These are phyloP conservation scores for Acanthosepion esculentum DNA, from an alignment of 2,888 invertebrate genomes.

Conservation along the genomic window DNA sequence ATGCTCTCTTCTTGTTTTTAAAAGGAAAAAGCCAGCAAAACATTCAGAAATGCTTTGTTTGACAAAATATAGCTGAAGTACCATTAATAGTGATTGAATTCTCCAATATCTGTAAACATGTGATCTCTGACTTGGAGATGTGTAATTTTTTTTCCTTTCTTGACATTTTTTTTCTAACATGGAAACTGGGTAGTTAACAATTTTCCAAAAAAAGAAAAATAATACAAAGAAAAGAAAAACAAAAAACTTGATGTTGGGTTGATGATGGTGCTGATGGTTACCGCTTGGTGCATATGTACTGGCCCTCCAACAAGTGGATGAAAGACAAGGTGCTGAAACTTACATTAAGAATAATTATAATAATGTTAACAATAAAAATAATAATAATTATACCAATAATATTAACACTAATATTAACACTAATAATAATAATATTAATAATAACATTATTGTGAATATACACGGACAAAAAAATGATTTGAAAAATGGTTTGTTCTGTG, in stretches of 20 bases:
- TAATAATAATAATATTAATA: neutral
- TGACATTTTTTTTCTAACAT: neutral
- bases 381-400: neutral
- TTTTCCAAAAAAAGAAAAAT: neutral
- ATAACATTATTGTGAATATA: neutral
- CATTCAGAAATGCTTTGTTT: neutral
- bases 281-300: neutral
- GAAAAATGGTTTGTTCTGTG: neutral
- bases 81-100: slow-evolving; percentile 1
- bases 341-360: neutral
- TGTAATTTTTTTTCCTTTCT: neutral
- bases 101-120: slow-evolving; percentile 33
- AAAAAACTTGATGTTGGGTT: slow-evolving; percentile 24
- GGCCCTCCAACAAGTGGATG: slow-evolving; percentile 33
- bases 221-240: neutral
- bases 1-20: neutral
- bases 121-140: slow-evolving; percentile 38
- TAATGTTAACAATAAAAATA: neutral
- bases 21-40: neutral
- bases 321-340: neutral
- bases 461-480: neutral
- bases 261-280: slow-evolving; percentile 41
- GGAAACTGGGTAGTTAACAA: slow-evolving; percentile 36
- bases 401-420: neutral
- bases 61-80: slow-evolving; percentile 18